A percentile compares a stretch with the other conserved stretches of the same genome.
phyloP scores from a whole-genome alignment of 2,113 vertebrate genomes.

The Callorhinus ursinus region DNA sequence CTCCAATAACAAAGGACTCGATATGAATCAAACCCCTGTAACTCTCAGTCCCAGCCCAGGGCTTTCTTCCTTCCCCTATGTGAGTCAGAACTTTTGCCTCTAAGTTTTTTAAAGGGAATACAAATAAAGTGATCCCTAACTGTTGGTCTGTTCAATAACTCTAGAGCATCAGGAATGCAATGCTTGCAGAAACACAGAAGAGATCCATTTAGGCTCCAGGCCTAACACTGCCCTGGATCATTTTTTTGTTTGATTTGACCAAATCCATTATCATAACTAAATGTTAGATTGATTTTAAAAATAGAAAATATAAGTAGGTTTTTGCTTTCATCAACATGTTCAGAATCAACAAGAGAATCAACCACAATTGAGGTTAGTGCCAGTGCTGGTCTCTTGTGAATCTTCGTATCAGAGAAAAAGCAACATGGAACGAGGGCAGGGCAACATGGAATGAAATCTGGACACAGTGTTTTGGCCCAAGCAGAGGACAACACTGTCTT shows the following conservation, averaged over 20 bases:
- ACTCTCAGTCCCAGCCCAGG: background rate
- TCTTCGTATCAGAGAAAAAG: background rate
- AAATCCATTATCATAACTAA: conserved; percentile 14
- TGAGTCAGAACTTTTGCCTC: background rate
- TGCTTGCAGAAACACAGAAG: background rate
- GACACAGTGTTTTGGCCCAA: background rate
- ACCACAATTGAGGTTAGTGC: background rate
- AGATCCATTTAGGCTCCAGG: background rate
- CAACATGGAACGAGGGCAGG: background rate
- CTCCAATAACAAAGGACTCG: background rate
- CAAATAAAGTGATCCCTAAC: background rate
- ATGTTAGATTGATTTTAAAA: conserved; percentile 29
- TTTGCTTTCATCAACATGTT: conserved; percentile 28
- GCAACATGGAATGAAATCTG: background rate
- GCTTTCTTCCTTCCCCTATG: background rate
- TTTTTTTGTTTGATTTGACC: conserved; percentile 27
- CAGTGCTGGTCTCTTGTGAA: background rate
- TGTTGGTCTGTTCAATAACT: background rate
- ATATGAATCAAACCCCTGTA: background rate
- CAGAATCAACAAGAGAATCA: background rate
- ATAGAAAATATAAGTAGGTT: background rate
- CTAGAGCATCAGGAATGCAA: background rate
- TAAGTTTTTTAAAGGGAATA: conserved; percentile 27
- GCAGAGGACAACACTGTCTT: background rate
- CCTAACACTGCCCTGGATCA: background rate